Conservation (phyloP, 2,113 vertebrate genomes). For the Athene noctua region DNA sequence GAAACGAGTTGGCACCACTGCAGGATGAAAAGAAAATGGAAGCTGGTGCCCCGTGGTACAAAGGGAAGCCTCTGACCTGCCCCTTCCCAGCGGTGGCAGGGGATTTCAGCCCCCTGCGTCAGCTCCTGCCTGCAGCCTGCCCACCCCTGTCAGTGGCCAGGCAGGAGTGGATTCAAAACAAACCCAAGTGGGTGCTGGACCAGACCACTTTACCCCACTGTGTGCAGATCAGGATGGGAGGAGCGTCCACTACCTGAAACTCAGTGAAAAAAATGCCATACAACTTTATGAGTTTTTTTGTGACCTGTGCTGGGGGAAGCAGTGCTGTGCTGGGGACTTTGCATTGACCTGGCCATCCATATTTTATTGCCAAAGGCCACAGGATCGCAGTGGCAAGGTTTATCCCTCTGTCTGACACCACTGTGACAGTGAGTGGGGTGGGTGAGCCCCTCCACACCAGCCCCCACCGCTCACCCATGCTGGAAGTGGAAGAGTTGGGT, state of each 20-base stretch:
- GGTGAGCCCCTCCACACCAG: not conserved
- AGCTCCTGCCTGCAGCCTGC: not conserved
- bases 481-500: not conserved
- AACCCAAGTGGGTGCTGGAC: not conserved
- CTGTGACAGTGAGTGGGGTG: not conserved
- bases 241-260: not conserved
- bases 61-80: not conserved
- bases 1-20: accelerated
- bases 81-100: not conserved
- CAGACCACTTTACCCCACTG: not conserved
- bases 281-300: accelerated
- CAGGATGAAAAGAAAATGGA: not conserved
- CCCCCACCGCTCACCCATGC: not conserved
- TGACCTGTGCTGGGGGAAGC: not conserved
- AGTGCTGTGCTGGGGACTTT: not conserved
- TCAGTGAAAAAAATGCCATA: accelerated
- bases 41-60: accelerated
- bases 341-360: not conserved
- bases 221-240: not conserved
- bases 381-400: accelerated
- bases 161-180: accelerated
- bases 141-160: accelerated
- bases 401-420: accelerated
- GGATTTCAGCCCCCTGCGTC: accelerated
- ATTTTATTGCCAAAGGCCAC: not conserved